phyloP scores from a whole-genome alignment of 1,140 invertebrate species.

The Thaumatotibia leucotreta region DNA sequence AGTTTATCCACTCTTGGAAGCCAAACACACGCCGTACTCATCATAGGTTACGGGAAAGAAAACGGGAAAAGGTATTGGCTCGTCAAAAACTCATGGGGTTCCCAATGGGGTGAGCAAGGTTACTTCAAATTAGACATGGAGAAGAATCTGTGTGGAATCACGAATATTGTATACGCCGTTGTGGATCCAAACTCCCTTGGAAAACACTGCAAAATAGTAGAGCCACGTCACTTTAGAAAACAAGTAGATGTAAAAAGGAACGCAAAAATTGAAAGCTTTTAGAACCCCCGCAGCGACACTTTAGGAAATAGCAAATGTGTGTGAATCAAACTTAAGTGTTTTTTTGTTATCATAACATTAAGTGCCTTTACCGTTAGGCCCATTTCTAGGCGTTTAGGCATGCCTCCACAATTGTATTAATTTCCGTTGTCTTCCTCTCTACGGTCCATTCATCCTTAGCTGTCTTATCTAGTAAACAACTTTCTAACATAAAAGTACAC shows the following conservation, averaged over 20 bases:
- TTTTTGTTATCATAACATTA: no score
- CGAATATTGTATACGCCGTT: neutral
- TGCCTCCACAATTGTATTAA: no score
- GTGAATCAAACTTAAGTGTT: no score
- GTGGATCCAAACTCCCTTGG: neutral
- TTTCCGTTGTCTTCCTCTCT: no score
- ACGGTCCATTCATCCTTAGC: no score
- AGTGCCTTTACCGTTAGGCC: no score
- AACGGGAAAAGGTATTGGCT: constrained; percentile 78
- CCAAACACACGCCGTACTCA: constrained; percentile 28
- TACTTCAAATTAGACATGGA: constrained; percentile 80
- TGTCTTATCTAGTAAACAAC: no score
- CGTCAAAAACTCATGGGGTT: constrained; percentile 80
- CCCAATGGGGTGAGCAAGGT: constrained; percentile 78
- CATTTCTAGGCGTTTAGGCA: no score
- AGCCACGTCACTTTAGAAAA: neutral
- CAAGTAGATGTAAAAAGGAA: neutral
- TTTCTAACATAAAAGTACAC: no score
- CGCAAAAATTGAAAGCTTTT: neutral
- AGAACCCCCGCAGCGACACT: no score
- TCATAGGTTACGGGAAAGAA: constrained; percentile 57
- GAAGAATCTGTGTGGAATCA: constrained; percentile 78
- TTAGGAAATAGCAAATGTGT: no score
- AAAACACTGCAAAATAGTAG: neutral
- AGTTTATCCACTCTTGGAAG: neutral